Evolutionary conservation across 2,888 invertebrate species (phyloP).

Genomic region (Ochropleura leucogaster): DNA sequence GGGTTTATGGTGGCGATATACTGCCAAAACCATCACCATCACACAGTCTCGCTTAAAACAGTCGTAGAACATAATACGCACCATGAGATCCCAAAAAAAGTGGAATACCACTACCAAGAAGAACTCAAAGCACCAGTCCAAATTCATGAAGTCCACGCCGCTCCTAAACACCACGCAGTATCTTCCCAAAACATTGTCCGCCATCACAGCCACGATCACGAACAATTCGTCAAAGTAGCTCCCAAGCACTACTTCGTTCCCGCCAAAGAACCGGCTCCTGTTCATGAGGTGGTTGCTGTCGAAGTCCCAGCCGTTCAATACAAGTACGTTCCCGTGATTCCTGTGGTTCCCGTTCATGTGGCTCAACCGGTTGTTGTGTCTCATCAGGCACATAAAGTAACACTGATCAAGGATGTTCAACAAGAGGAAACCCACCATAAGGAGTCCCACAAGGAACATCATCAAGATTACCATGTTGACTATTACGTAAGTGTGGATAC

Average conservation of each 20-base stretch:
- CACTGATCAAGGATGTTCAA: constrained; percentile 49
- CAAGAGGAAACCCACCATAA: constrained; percentile 61
- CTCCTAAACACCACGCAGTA: constrained; percentile 66
- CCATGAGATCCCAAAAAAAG: constrained; percentile 74
- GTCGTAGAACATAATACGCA: constrained; percentile 75
- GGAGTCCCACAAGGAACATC: constrained; percentile 51
- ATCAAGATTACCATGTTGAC: constrained; percentile 73
- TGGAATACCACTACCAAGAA: constrained; percentile 56
- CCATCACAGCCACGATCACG: constrained; percentile 62
- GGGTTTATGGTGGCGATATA: constrained; percentile 66
- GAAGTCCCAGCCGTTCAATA: constrained; percentile 47
- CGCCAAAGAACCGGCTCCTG: constrained; percentile 68
- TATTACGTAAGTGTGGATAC: constrained; percentile 74
- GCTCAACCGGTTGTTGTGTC: constrained; percentile 30
- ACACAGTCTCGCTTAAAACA: constrained; percentile 67
- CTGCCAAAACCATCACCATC: constrained; percentile 74
- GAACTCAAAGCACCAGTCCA: constrained; percentile 27
- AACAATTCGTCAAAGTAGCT: constrained; percentile 64
- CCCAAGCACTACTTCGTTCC: constrained; percentile 67
- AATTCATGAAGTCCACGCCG: constrained; percentile 42
- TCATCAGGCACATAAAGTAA: constrained; percentile 37
- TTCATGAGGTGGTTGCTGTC: constrained; percentile 60
- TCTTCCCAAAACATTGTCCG: constrained; percentile 76
- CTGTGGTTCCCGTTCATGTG: constrained; percentile 35
- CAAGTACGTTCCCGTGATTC: constrained; percentile 40